These are phyloP conservation scores for Enhydra lutris DNA, from an alignment of 2,113 vertebrate species.

Conservation along the genomic window DNA sequence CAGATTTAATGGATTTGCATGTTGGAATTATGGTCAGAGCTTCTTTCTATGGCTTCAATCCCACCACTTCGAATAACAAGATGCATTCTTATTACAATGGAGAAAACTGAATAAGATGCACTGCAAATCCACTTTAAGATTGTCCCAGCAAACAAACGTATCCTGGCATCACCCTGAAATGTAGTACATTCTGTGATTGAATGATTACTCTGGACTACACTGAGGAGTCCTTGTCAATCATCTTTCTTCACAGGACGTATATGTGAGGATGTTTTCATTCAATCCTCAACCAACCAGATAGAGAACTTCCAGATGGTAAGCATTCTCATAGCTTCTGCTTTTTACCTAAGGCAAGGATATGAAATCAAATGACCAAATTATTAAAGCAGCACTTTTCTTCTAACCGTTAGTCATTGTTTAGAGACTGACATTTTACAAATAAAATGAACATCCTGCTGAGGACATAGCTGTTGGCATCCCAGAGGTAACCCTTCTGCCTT, in stretches of 20 bases:
- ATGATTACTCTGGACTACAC: neutral
- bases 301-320: slow-evolving; percentile 36
- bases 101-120: neutral
- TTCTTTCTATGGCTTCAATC: neutral
- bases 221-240: neutral
- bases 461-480: neutral
- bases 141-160: neutral
- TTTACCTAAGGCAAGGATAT: neutral
- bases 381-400: neutral
- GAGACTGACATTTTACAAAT: slow-evolving; percentile 38
- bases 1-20: neutral
- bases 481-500: neutral
- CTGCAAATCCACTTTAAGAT: neutral
- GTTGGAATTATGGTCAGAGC: neutral
- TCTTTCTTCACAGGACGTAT: neutral
- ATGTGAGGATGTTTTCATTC: neutral
- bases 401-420: slow-evolving; percentile 28
- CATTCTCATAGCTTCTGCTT: neutral
- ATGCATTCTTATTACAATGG: neutral
- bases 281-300: neutral
- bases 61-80: neutral
- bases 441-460: neutral
- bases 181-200: neutral
- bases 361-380: slow-evolving; percentile 31
- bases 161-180: neutral